phyloP scores from a whole-genome alignment of 2,113 vertebrate genomes.

The Trematocara nigrifrons region DNA sequence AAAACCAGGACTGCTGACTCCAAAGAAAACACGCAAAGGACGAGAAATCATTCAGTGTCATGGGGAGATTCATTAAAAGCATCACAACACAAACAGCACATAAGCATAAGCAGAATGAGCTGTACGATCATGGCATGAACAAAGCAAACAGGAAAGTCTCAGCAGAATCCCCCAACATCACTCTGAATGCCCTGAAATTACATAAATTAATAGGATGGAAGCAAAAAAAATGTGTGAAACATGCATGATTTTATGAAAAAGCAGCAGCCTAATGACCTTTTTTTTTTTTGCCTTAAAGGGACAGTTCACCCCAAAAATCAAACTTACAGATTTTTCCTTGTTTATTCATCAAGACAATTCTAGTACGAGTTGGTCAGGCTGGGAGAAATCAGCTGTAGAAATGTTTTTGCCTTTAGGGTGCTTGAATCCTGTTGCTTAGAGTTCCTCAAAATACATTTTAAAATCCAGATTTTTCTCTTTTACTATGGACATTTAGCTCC shows the following conservation, averaged over 20 bases:
- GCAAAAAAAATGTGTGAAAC: neutral
- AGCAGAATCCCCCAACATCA: neutral
- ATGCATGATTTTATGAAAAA: slow-evolving; percentile 32
- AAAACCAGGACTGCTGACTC: neutral
- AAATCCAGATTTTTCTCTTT: neutral
- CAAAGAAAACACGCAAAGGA: neutral
- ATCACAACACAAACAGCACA: slow-evolving; percentile 21
- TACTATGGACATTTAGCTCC: neutral
- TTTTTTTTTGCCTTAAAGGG: neutral
- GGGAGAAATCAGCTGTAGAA: neutral
- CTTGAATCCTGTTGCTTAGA: neutral
- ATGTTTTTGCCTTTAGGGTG: neutral
- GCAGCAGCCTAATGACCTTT: neutral
- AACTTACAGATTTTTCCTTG: neutral
- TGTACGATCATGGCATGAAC: neutral
- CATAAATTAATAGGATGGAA: neutral
- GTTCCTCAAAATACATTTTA: neutral
- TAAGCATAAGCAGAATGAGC: neutral
- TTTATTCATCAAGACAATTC: neutral
- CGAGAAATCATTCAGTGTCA: slow-evolving; percentile 26
- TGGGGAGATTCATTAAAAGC: slow-evolving; percentile 32
- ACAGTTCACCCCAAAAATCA: neutral
- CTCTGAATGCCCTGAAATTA: neutral
- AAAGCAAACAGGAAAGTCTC: neutral
- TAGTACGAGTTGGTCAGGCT: neutral